Evolutionary conservation across 2,888 invertebrate genomes (phyloP), one percentile per base, ranked within the genome.

Genomic region (Andrena camellia): DNA sequence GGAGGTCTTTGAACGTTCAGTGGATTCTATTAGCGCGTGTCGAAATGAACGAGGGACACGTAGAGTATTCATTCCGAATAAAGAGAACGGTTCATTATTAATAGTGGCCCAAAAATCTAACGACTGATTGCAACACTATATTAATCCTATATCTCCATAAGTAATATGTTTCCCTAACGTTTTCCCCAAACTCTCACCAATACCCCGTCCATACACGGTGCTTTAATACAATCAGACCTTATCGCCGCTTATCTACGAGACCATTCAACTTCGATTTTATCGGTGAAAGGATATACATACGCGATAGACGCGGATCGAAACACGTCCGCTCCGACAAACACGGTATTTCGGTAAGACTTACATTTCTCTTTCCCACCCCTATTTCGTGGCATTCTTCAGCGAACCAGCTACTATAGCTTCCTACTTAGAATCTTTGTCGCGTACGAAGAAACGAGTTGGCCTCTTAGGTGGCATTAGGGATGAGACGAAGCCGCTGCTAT

Each of bases 401-500:
- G 35, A 17, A 5, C 29, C 42, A 29, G 52, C 48, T 20, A 13
- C 60, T 26, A 6, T n/a, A n/a, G 50, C 8, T 68, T 33, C 66
- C 20, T 17, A 31, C 17, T 84, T 59, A 26, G 64, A 29, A 89
- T 74, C 62, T 81, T 62, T 69, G 78, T 88, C 87, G 81, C 89
- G 87, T 85, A 87, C 78, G 70, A 83, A 81, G 68, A 87, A 83
- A 85, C 85, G 81, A 82, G 85, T 79, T 78, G 68, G 67, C 64
- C 23, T 4, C 62, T 23, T 8, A 26, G 71, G 63, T 72, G 29
- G 78, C 73, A 76, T 54, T 54, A 42, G 71, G 73, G 62, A 80
- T 78, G 77, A 87, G 80, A 85, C 66, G 83, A 73, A 83, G 80
- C 89, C 88, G 88, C 89, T 83, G 76, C 89, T 85, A 89, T 89